These are phyloP conservation scores for Plecotus auritus DNA, from an alignment of 2,113 vertebrate genomes.

Conservation along the genomic window DNA sequence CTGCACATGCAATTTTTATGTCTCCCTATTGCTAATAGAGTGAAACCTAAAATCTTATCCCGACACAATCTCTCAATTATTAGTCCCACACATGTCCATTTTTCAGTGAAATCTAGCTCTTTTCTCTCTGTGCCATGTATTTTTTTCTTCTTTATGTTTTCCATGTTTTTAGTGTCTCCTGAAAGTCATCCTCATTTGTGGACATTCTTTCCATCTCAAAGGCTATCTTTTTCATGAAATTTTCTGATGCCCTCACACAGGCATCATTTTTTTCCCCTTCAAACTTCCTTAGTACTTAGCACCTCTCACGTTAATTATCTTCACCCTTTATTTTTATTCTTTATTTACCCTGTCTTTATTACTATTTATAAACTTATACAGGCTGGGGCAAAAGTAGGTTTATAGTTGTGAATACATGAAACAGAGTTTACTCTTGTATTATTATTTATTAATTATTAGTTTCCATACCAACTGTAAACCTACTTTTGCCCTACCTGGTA, in stretches of 20 bases:
- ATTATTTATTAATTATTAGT: background rate
- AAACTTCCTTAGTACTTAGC: background rate
- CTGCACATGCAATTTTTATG: background rate
- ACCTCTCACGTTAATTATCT: background rate
- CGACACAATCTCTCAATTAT: background rate
- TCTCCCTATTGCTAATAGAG: background rate
- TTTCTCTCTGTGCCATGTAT: background rate
- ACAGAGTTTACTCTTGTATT: background rate
- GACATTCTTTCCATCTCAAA: background rate
- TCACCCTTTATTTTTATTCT: background rate
- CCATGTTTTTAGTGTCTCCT: background rate
- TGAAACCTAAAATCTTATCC: constrained; percentile 1
- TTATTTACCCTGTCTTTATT: background rate
- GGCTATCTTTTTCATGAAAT: background rate
- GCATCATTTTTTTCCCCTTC: background rate
- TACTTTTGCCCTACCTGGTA: background rate
- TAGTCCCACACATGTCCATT: background rate
- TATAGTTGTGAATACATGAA: background rate
- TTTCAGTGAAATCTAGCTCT: background rate
- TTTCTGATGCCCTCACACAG: background rate
- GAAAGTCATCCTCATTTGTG: background rate
- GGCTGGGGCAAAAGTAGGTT: background rate
- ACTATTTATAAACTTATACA: background rate
- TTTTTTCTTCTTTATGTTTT: background rate
- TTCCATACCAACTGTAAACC: background rate